Percentiles rank a stretch among this genome's conserved stretches.
These are phyloP conservation scores for Drosophila setifemur DNA, from an alignment of 1,140 invertebrate species.

Conservation along the genomic window DNA sequence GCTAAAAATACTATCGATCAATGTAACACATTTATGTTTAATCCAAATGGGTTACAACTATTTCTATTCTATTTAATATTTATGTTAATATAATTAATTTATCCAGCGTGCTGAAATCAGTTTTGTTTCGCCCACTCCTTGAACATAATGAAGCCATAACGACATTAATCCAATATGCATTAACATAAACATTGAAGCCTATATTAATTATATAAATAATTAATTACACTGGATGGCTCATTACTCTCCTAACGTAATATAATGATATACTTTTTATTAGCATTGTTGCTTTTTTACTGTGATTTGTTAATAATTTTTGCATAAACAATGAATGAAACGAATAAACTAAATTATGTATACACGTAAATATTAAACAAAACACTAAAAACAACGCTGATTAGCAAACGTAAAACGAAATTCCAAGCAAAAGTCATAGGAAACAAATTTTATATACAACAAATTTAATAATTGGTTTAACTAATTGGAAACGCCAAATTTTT, in stretches of 20 bases:
- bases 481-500: constrained; percentile 72
- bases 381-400: constrained; percentile 52
- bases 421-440: constrained; percentile 16
- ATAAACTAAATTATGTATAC: constrained; percentile 21
- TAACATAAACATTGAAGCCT: constrained; percentile 12
- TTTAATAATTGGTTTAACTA: constrained; percentile 36
- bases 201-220: too few species aligned
- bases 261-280: constrained; percentile 52
- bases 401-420: constrained; percentile 36
- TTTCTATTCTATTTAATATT: constrained; percentile 16
- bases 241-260: too few species aligned
- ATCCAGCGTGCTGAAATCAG: constrained; percentile 1
- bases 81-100: constrained; percentile 10
- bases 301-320: constrained; percentile 75
- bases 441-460: constrained; percentile 31
- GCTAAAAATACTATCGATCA: constrained; percentile 10
- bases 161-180: constrained; percentile 10
- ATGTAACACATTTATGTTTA: neutral
- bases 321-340: constrained; percentile 48
- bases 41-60: neutral
- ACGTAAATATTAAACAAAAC: constrained; percentile 18
- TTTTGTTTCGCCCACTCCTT: constrained; percentile 2
- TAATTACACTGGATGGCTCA: too few species aligned
- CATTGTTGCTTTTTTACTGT: constrained; percentile 77
- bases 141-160: constrained; percentile 14